These are phyloP conservation scores for Dioctria rufipes DNA, from an alignment of 2,888 invertebrate species.

Conservation along the genomic window DNA sequence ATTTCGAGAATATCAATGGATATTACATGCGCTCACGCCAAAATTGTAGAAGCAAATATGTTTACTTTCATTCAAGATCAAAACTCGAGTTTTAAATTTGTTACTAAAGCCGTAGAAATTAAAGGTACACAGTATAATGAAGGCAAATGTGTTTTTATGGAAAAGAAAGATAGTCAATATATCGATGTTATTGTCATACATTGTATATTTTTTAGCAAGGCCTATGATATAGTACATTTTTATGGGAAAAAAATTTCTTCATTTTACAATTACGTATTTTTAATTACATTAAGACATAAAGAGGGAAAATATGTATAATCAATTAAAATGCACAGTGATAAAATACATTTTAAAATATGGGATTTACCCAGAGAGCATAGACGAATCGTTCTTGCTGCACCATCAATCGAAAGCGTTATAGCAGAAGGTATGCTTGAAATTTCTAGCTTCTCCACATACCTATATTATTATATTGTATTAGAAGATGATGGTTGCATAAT, in stretches of 20 bases:
- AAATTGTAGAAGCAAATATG: no score
- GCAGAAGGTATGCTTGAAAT: no score
- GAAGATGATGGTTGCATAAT: not conserved
- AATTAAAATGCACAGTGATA: no score
- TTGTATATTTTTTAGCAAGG: constrained; percentile 13
- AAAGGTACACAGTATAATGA: constrained; percentile 21
- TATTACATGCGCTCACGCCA: not conserved
- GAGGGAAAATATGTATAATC: no score
- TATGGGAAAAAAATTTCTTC: constrained; percentile 14
- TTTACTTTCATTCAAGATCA: no score
- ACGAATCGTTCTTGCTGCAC: no score
- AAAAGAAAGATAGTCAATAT: not conserved
- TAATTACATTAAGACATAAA: no score
- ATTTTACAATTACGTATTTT: constrained; percentile 24
- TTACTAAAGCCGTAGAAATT: constrained; percentile 7
- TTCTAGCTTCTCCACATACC: no score
- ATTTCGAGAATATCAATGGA: not conserved
- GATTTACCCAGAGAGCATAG: no score
- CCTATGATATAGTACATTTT: constrained; percentile 13
- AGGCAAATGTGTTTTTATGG: constrained; percentile 14
- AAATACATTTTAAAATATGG: no score
- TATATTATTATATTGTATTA: not conserved
- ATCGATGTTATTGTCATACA: constrained; percentile 9
- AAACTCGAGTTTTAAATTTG: not conserved
- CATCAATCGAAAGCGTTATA: no score